Base-by-base conservation (phyloP, 1,140 invertebrate species). In the Tachypleus tridentatus region DNA sequence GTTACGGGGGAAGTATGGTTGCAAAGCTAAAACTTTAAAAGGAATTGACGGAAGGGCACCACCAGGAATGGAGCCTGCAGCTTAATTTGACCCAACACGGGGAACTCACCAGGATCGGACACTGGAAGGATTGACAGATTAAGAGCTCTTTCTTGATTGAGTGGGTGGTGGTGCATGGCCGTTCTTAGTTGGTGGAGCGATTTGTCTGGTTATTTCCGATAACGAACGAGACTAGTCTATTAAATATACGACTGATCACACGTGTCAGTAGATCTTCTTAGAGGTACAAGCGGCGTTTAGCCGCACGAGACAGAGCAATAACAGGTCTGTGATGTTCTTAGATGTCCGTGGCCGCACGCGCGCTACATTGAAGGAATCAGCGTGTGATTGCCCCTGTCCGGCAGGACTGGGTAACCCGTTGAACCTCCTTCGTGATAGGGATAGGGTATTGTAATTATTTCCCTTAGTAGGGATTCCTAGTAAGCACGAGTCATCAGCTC, bases 11-110 rank as follows among this genome's bases (percentile, higher is more conserved):
- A 82, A 88, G 85, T 88, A 88, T 88, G 87, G 85, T 88, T 85
- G 86, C 87, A 90, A 91, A 85, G 85, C 86, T 89, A 87, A 89
- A 90, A 89, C 86, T n/a, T n/a, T 88, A 87, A 88, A 89, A 89
- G 87, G 83, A 89, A 89, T 89, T 87, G 84, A 86, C 83, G 84
- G 85, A 86, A 86, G 83, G 83, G 83, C 83, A 88, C 87, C 86
- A 88, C 86, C 86, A 89, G 87, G 85, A 88, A 85, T 87, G 85
- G 85, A 87, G 86, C 86, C 85, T 89, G 87, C 84, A 85, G 87
- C 86, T 87, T 87, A 88, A 90, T 89, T 91, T 89, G 87, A 90
- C 87, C 90, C 86, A 86, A 86, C 84, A 84, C 82, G 82, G 83
- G 83, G 82, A 87, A 81, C 86, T 89, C 83, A 89, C 86, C 86